Evolutionary conservation across 2,113 vertebrate species (phyloP), one percentile per base, ranked within the genome.

Genomic region (Catharus fuscescens): DNA sequence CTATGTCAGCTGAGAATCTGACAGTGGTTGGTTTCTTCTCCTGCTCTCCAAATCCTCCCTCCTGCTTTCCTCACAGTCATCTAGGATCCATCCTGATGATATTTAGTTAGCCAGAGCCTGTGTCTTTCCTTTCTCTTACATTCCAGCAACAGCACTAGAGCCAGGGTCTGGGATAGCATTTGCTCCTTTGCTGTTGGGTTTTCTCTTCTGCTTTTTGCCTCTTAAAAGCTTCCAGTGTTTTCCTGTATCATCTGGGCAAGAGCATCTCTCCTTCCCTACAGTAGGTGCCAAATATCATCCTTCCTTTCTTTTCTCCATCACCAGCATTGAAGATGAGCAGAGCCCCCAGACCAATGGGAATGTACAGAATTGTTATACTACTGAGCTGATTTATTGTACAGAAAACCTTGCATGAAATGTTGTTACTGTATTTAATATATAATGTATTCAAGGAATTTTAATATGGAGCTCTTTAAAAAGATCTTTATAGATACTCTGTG

Each of bases 381-480:
- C 98, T 99, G 98, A 99, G 97, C 96, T 98, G 97, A 98, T 97
- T 95, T 64, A 97, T 96, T 98, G 98, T 98, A 97, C 97, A 98
- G 97, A 96, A 98, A 95, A 95, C 93, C 88, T 97, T 98, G 98
- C 98, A 98, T 98, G 98, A 98, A 98, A 98, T 98, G 97, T 98
- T 98, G 98, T 98, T 99, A 98, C 98, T 99, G 98, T 98, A 98
- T 98, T 98, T 98, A 99, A 98, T 98, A 98, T 98, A 98, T 98
- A 98, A 98, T 98, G 98, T 98, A 98, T 98, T 97, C 96, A 97
- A 97, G 83, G 96, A 97, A 98, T 98, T 97, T 98, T 98, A 98
- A 98, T 97, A 98, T 95, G 92, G 90, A 98, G 97, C 98, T 97
- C 96, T 97, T 95, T 62, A 90, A 86, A 90, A 93, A 93, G 66